Conservation (phyloP, 2,888 invertebrate genomes). For the Siphlonurus alternatus region DNA sequence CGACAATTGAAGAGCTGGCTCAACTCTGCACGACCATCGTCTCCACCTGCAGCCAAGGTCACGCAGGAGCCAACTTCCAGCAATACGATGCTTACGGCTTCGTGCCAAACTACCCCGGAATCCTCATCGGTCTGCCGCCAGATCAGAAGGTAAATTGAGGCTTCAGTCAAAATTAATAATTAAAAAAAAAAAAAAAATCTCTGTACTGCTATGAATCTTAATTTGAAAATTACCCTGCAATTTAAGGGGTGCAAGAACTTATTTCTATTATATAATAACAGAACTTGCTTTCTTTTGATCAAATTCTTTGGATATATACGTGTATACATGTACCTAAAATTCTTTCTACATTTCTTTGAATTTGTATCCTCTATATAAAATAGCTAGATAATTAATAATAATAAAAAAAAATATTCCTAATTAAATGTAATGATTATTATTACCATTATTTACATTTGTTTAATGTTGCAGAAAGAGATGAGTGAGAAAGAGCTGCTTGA, state of each 20-base stretch:
- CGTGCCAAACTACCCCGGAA: constrained; percentile 21
- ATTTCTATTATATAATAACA: too few species aligned
- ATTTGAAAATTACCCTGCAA: background rate
- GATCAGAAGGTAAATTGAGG: constrained; percentile 18
- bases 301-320: too few species aligned
- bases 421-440: background rate
- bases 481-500: constrained; percentile 22
- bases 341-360: too few species aligned
- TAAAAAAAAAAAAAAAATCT: background rate
- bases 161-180: too few species aligned
- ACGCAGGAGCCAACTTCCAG: constrained; percentile 21
- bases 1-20: constrained; percentile 16
- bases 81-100: constrained; percentile 22
- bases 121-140: constrained; percentile 17
- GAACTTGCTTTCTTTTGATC: too few species aligned
- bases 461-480: constrained; percentile 16
- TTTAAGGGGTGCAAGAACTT: background rate
- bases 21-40: constrained; percentile 18
- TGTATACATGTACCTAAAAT: too few species aligned
- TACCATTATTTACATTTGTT: background rate
- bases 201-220: background rate
- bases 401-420: too few species aligned
- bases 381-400: too few species aligned
- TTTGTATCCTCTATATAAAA: too few species aligned
- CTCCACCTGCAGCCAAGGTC: constrained; percentile 19